phyloP scores from a whole-genome alignment of 2,888 invertebrate genomes.

The Apamea anceps region DNA sequence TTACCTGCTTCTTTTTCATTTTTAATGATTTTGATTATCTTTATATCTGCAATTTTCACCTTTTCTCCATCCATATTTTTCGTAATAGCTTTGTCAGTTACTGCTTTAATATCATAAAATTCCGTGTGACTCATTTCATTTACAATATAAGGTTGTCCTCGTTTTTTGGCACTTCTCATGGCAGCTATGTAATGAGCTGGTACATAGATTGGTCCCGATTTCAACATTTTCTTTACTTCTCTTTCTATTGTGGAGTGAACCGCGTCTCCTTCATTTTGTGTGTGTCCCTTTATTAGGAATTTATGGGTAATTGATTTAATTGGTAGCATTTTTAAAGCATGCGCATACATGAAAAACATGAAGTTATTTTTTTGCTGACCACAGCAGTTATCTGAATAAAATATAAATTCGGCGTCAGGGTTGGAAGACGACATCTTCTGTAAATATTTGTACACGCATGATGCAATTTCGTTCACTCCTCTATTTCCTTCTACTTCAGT shows the following conservation, averaged over 20 bases:
- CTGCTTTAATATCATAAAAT: constrained; percentile 46
- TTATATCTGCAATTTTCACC: constrained; percentile 27
- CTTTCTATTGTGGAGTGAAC: constrained; percentile 48
- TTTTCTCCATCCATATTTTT: constrained; percentile 29
- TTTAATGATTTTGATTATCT: constrained; percentile 15
- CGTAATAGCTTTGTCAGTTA: constrained; percentile 19
- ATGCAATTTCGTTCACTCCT: constrained; percentile 42
- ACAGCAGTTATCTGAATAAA: constrained; percentile 35
- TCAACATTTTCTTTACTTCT: constrained; percentile 29
- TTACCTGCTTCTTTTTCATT: constrained; percentile 12
- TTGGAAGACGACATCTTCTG: constrained; percentile 21
- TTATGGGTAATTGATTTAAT: constrained; percentile 53
- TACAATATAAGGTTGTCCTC: constrained; percentile 43
- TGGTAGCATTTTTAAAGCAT: constrained; percentile 29
- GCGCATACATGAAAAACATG: constrained; percentile 37
- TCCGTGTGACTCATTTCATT: constrained; percentile 45
- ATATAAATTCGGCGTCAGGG: constrained; percentile 16
- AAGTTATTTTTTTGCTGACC: constrained; percentile 45
- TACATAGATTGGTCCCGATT: constrained; percentile 44
- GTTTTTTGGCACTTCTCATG: constrained; percentile 44
- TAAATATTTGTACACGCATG: constrained; percentile 40
- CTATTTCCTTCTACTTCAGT: constrained; percentile 37
- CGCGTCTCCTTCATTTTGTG: constrained; percentile 54
- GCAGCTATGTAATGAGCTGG: constrained; percentile 42
- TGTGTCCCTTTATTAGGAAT: constrained; percentile 52